A percentile compares a stretch with the other conserved stretches of the same genome.
phyloP scores from a whole-genome alignment of 2,797 vertebrate species.

The Parauchenoglanis ngamensis region DNA sequence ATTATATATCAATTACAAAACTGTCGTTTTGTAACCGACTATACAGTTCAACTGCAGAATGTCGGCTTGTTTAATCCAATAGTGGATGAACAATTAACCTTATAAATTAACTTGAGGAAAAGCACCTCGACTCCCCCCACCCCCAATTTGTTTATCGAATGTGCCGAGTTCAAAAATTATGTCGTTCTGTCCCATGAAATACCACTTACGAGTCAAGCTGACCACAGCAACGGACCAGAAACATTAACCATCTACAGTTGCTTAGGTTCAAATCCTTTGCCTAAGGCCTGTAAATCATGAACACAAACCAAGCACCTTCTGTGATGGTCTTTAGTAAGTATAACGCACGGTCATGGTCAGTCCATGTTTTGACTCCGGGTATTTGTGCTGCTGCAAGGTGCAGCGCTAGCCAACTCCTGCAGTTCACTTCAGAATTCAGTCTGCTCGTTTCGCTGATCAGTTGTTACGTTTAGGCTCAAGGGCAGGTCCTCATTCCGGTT shows the following conservation, averaged over 20 bases:
- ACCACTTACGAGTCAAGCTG: neutral
- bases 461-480: neutral
- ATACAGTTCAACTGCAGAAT: neutral
- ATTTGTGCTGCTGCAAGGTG: neutral
- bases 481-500: neutral
- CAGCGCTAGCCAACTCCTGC: too few relatives aligned
- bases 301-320: neutral
- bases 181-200: too few relatives aligned
- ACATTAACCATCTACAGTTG: neutral
- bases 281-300: neutral
- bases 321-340: neutral
- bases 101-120: too few relatives aligned
- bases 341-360: neutral
- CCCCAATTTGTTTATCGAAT: too few relatives aligned
- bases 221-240: neutral
- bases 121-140: too few relatives aligned
- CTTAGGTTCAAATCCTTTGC: neutral
- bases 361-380: neutral
- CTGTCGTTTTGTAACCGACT: neutral
- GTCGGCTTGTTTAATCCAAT: neutral
- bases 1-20: neutral
- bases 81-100: neutral
- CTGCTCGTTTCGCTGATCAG: neutral
- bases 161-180: too few relatives aligned
- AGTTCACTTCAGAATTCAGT: neutral